These are phyloP conservation scores for Xanthia icteritia DNA, from an alignment of 2,888 invertebrate genomes.

Conservation along the genomic window DNA sequence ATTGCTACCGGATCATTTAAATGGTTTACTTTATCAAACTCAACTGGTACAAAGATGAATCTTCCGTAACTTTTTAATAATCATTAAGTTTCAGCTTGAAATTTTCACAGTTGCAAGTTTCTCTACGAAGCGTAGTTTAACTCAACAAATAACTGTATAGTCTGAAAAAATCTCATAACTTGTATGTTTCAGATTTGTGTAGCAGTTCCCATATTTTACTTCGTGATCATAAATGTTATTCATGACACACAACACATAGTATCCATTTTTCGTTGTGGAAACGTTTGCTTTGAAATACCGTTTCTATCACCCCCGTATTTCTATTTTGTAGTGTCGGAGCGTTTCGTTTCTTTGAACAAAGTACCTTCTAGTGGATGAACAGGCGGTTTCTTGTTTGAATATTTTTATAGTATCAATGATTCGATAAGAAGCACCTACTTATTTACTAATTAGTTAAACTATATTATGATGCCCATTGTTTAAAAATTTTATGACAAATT, in stretches of 20 bases:
- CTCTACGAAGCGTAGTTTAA: slow-evolving; percentile 66
- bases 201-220: slow-evolving; percentile 68
- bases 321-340: slow-evolving; percentile 74
- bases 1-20: slow-evolving; percentile 14
- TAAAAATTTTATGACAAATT: not conserved
- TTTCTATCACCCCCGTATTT: slow-evolving; percentile 62
- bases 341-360: slow-evolving; percentile 62
- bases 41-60: slow-evolving; percentile 7
- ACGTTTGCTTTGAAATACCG: slow-evolving; percentile 67
- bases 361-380: not conserved
- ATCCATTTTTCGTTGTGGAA: slow-evolving; percentile 63
- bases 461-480: not conserved
- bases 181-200: slow-evolving; percentile 86
- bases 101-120: slow-evolving; percentile 21
- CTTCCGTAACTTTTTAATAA: slow-evolving; percentile 45
- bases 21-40: slow-evolving; percentile 25
- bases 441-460: not conserved
- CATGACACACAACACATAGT: slow-evolving; percentile 39
- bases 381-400: slow-evolving; percentile 5
- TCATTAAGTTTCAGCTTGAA: slow-evolving; percentile 1
- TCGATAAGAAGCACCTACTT: not conserved
- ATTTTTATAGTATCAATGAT: not conserved
- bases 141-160: slow-evolving; percentile 58
- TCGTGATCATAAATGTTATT: slow-evolving; percentile 66
- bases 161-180: slow-evolving; percentile 75